These are phyloP conservation scores for Eulacestoma nigropectus DNA, from an alignment of 2,113 vertebrate species.

Conservation along the genomic window DNA sequence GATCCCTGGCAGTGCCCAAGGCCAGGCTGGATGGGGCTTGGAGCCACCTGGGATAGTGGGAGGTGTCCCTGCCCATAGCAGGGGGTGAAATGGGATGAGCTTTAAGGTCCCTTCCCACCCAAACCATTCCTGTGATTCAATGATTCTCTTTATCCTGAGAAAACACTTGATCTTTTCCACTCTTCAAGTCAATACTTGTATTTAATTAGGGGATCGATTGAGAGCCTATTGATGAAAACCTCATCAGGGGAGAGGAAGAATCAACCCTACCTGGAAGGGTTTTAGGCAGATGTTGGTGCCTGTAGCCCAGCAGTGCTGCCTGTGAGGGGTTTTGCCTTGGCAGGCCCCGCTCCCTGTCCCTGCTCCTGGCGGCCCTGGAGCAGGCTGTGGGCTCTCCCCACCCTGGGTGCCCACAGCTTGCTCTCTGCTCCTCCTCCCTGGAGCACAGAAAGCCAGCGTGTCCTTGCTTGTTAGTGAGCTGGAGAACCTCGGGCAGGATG, in stretches of 20 bases:
- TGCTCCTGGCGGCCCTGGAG: neutral
- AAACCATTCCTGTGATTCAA: neutral
- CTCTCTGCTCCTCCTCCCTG: neutral
- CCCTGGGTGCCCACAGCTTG: neutral
- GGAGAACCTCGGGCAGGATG: rapidly evolving
- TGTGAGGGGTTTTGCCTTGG: neutral
- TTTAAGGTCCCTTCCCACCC: neutral
- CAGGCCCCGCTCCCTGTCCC: rapidly evolving
- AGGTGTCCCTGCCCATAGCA: neutral
- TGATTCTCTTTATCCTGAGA: neutral
- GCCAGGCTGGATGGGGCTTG: neutral
- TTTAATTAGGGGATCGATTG: neutral
- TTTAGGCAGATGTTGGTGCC: neutral
- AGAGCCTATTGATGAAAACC: neutral
- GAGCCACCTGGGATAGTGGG: neutral
- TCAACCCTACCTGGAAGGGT: rapidly evolving
- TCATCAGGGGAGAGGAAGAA: neutral
- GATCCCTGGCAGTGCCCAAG: neutral
- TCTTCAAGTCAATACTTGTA: neutral
- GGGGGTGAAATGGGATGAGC: neutral
- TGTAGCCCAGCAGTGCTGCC: neutral
- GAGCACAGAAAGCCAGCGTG: neutral
- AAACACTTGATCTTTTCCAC: neutral
- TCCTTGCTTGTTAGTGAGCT: neutral
- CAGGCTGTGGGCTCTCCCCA: neutral